Conservation (phyloP, 1,140 invertebrate genomes). For the Drosophila nebulosa region DNA sequence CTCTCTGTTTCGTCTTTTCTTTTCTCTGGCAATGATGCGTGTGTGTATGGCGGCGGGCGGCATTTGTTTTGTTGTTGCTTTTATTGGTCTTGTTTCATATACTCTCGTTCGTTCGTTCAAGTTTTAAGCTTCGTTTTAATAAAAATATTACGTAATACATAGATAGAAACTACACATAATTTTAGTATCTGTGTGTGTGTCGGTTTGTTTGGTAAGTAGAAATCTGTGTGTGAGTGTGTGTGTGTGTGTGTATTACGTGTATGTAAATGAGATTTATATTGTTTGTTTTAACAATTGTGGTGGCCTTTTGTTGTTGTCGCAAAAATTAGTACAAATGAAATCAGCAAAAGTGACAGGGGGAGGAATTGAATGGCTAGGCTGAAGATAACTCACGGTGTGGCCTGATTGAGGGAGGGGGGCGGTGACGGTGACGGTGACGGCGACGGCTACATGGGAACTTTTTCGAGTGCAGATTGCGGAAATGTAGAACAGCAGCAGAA, state of each 20-base stretch:
- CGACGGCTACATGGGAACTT: background rate
- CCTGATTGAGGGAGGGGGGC: background rate
- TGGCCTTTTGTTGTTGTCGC: constrained; percentile 14
- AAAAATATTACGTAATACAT: constrained; percentile 78
- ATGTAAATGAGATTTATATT: constrained; percentile 11
- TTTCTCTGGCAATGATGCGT: constrained; percentile 32
- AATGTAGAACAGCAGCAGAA: background rate
- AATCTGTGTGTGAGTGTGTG: constrained; percentile 2
- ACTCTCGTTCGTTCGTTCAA: constrained; percentile 31
- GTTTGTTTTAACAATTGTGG: constrained; percentile 54
- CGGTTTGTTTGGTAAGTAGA: background rate
- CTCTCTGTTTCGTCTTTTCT: constrained; percentile 27
- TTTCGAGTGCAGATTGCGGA: background rate
- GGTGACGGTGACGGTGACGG: too few species aligned
- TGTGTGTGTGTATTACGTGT: constrained; percentile 24
- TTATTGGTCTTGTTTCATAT: constrained; percentile 11
- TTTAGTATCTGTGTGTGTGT: constrained; percentile 17
- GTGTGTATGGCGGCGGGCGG: constrained; percentile 25
- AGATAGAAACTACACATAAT: constrained; percentile 52
- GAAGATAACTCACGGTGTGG: constrained; percentile 4
- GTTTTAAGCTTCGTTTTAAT: constrained; percentile 75
- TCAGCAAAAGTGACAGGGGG: constrained; percentile 18
- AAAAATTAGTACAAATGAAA: constrained; percentile 51
- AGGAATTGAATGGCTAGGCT: background rate
- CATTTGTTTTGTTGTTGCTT: constrained; percentile 48